Conservation (phyloP, 2,797 vertebrate species). For the Craterocephalus amniculus region DNA sequence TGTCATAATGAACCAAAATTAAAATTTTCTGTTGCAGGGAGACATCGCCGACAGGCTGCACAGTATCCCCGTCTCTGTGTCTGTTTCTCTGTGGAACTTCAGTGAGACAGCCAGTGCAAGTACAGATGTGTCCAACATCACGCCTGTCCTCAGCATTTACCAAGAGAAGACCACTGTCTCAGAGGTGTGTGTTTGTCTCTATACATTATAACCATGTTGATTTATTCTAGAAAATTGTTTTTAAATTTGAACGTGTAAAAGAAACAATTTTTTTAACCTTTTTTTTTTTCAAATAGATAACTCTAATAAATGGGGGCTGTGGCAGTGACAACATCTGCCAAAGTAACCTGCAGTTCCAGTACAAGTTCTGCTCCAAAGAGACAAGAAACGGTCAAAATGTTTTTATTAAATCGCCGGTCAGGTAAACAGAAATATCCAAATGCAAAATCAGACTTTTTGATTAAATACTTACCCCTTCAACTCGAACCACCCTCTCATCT, state of each 20-base stretch:
- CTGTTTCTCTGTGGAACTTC: conserved; percentile 78
- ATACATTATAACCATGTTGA: background rate
- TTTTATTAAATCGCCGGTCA: conserved; percentile 84
- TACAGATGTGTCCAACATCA: conserved; percentile 74
- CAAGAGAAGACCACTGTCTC: conserved; percentile 78
- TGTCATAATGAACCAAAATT: background rate
- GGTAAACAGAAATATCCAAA: conserved; percentile 73
- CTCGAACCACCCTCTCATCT: background rate
- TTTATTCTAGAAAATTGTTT: background rate
- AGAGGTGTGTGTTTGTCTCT: conserved; percentile 71
- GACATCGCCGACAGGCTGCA: conserved; percentile 88
- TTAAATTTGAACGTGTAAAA: background rate
- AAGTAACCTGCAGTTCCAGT: conserved; percentile 89
- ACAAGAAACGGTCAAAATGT: conserved; percentile 82
- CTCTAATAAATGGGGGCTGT: conserved; percentile 90
- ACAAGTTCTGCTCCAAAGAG: conserved; percentile 87
- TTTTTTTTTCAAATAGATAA: conserved; percentile 74
- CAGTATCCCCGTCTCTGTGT: conserved; percentile 85
- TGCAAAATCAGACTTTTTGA: background rate
- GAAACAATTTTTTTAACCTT: background rate
- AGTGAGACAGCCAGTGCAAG: conserved; percentile 66
- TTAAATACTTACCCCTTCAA: background rate
- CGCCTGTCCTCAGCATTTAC: conserved; percentile 85
- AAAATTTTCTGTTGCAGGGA: conserved; percentile 72
- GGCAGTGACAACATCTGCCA: conserved; percentile 89